Evolutionary conservation across 2,113 vertebrate genomes (phyloP).

Genomic region (Mastomys natalensis): DNA sequence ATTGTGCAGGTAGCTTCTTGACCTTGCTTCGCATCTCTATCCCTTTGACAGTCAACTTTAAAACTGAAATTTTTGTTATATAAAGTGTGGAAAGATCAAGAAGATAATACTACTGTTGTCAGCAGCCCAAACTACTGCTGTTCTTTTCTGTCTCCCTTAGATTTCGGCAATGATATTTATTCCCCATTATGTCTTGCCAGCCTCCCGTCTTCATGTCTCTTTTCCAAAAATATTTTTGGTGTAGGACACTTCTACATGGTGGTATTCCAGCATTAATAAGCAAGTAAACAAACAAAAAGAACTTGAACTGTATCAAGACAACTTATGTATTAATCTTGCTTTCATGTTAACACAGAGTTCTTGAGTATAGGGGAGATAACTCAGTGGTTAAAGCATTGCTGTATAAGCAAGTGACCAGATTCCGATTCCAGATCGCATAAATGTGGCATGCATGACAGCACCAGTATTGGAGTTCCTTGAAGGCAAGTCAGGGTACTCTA

Average conservation of each 20-base stretch:
- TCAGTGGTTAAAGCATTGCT: background rate
- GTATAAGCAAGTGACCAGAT: background rate
- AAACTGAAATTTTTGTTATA: background rate
- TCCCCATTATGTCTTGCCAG: background rate
- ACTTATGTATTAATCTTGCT: slow-evolving; percentile 31
- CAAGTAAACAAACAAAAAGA: too few species aligned
- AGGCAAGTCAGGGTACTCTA: background rate
- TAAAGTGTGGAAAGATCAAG: background rate
- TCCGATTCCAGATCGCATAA: background rate
- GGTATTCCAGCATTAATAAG: too few species aligned
- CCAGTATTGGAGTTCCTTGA: background rate
- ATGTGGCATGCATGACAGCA: background rate
- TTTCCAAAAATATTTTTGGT: too few species aligned
- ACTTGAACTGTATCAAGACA: too few species aligned
- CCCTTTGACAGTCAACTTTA: background rate
- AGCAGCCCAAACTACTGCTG: background rate
- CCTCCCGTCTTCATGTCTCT: background rate
- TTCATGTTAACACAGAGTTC: background rate
- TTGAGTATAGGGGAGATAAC: background rate
- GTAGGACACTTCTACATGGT: too few species aligned
- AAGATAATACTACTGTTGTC: background rate
- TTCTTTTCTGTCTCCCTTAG: background rate
- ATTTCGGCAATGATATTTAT: background rate
- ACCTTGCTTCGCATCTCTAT: background rate
- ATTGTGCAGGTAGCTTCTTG: background rate